Conservation (phyloP, 2,797 vertebrate genomes). For the Cynopterus sphinx region DNA sequence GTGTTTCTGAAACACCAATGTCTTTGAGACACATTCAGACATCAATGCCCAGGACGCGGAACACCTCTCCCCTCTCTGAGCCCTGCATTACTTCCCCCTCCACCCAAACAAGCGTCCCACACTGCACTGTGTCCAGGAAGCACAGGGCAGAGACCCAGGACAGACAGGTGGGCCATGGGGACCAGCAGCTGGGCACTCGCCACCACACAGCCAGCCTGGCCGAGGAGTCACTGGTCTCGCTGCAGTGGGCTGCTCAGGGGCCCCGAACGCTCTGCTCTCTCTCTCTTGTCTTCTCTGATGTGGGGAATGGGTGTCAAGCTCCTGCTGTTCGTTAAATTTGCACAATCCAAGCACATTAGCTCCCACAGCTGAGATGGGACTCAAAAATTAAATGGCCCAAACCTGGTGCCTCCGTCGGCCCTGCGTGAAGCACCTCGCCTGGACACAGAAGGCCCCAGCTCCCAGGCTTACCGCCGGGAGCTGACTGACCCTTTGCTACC, state of each 20-base stretch:
- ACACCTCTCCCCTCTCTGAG: background rate
- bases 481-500: background rate
- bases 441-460: background rate
- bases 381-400: slow-evolving; percentile 31
- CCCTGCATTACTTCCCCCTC: background rate
- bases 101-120: background rate
- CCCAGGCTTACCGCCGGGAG: background rate
- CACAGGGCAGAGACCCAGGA: background rate
- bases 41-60: background rate
- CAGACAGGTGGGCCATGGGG: rapidly evolving
- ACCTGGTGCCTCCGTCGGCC: background rate
- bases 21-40: background rate
- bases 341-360: background rate
- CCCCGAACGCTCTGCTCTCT: background rate
- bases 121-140: background rate
- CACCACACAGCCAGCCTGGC: rapidly evolving
- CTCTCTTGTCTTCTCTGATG: background rate
- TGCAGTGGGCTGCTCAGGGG: background rate
- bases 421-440: background rate
- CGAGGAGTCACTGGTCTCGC: background rate
- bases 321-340: background rate
- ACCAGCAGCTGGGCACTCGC: background rate
- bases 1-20: background rate
- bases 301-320: background rate
- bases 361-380: background rate